Conservation (phyloP, 2,797 vertebrate genomes). For the Anguilla pacifica region DNA sequence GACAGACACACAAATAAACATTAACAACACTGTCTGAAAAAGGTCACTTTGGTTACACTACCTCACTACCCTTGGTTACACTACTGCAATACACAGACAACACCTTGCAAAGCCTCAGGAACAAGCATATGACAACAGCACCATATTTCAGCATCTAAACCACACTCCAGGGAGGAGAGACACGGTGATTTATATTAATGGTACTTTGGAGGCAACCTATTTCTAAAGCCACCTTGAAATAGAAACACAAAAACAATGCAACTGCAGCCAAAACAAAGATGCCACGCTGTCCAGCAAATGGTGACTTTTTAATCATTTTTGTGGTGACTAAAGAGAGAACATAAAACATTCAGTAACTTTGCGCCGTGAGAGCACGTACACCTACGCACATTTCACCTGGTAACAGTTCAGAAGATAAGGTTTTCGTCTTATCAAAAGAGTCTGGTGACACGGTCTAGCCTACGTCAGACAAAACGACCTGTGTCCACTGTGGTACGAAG, state of each 20-base stretch:
- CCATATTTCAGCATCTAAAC: too few species aligned
- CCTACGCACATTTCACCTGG: not conserved
- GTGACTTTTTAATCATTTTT: not conserved
- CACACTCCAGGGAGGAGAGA: not conserved
- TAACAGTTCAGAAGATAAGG: not conserved
- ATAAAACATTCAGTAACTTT: slow-evolving; percentile 20
- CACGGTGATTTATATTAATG: not conserved
- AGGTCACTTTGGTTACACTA: not conserved
- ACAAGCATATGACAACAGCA: too few species aligned
- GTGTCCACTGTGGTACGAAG: too few species aligned
- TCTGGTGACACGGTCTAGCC: not conserved
- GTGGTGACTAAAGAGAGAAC: not conserved
- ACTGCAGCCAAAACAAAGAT: not conserved
- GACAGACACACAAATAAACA: too few species aligned
- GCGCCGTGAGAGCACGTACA: not conserved
- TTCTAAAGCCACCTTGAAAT: not conserved
- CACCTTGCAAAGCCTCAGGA: too few species aligned
- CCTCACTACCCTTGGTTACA: too few species aligned
- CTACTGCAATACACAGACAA: too few species aligned
- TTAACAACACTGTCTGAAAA: not conserved
- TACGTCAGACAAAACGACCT: too few species aligned
- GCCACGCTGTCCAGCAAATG: not conserved
- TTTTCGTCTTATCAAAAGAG: not conserved
- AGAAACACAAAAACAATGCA: not conserved
- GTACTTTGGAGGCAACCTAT: not conserved